Evolutionary conservation across 2,113 vertebrate genomes (phyloP), one percentile per base, ranked within the genome.

Genomic region (Synodontis membranacea): DNA sequence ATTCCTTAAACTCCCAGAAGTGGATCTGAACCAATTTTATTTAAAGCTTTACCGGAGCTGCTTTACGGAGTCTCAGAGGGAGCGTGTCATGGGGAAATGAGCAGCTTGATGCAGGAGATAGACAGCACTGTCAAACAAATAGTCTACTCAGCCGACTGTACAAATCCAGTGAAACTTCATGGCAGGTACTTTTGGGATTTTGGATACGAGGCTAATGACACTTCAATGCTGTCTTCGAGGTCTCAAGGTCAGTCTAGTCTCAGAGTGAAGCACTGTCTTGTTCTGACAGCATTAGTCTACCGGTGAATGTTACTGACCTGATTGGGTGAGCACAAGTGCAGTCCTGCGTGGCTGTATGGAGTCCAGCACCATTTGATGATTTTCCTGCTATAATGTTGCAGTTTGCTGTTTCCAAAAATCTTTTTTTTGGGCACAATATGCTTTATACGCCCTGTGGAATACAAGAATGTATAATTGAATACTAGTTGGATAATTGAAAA

Each of bases 101-200:
- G 28, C 25, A 39, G 64, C 62, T 78, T 70, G 46, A 62, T 74
- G 46, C 85, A 74, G 60, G 42, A 80, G 46, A 80, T 48, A 64
- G 80, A 84, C 76, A 76, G 76, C 17, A 54, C 42, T 88, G 56
- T 83, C 82, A 81, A 68, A 80, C 46, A 58, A 68, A 28, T 86
- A 56, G 54, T 81, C 21, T 66, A 44, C 52, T 66, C 50, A 46
- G 68, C 64, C 34, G 60, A 81, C 80, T 52, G 31, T 82, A 5
- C 58, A 83, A 68, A 88, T 87, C 82, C 79, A 76, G 83, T 81
- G 76, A 79, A 78, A 91, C 85, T 62, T 76, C 52, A 74, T 34
- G 60, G 42, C n/a, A 64, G 83, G 86, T 86, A 88, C 89, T 90
- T 75, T 82, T 64, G 88, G 88, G 88, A 87, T 90, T 90, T 80